Evolutionary conservation across 2,797 vertebrate genomes (phyloP), one percentile per base, ranked within the genome.

Genomic region (Mus caroli): DNA sequence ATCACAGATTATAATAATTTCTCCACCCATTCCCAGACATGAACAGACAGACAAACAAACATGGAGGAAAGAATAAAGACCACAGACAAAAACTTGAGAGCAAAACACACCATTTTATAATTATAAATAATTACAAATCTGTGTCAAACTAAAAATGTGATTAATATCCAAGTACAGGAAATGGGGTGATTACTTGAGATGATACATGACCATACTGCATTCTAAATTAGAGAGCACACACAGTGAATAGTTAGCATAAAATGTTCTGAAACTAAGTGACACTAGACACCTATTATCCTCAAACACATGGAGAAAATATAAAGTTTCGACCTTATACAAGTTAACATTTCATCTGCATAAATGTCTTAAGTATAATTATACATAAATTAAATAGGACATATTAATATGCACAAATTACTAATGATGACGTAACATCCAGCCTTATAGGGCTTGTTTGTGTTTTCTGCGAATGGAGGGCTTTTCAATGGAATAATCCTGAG

Each of bases 311-410:
- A n/a, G 19, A 60, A 82, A 86, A 90, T 37, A 37, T 22, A 62
- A 85, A 92, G 54, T 31, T 80, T 84, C 64, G 43, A 92, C 60
- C 24, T 96, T 69, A 60, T 85, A 52, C 79, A 79, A 80, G 20
- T 71, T 80, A 73, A 52, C 11, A 93, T 64, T 75, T 86, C 91
- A 40, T 89, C 50, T 13, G 71, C 52, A 22, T 80, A 67, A 93
- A 52, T 77, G 2, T 12, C 40, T 20, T 64, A 73, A 62, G 10
- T 58, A 24, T 82, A 87, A 76, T 34, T 76, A 76, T 20, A 83
- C 88, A n/a, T 43, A 46, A 90, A 43, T 79, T 69, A 76, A 52
- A 54, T 26, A 69, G 34, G 37, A 86, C 86, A 56, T 89, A 64
- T 79, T 83, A 77, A 86, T 92, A 8, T 90, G 24, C 13, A 62